Evolutionary conservation across 2,113 vertebrate genomes (phyloP), one percentile per base, ranked within the genome.

Genomic region (Cebidichthys violaceus): DNA sequence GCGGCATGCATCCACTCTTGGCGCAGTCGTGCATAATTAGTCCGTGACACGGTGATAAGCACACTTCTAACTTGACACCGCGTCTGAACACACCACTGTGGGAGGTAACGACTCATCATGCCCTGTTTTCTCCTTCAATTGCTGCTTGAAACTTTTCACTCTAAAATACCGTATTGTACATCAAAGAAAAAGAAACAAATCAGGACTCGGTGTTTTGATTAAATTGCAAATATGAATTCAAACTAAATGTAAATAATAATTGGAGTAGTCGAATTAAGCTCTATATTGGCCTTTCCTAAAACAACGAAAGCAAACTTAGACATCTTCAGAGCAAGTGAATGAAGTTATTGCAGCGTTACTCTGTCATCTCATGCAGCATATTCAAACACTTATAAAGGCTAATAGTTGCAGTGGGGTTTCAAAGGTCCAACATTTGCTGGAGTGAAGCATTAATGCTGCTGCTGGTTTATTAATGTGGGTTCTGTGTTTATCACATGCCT

Each of bases 1-100:
- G 45, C 45, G 47, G 77, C 65, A 77, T 73, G 75, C 41, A 37
- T 62, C 57, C 75, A 54, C 61, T 61, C 13, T 52, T 75, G 43
- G 71, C 55, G 33, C 64, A 73, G 66, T 71, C 77, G 29, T 61
- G 64, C 47, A 35, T 85, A 85, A 87, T 87, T 85, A 89, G 66
- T 50, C 41, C 14, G 8, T 74, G 66, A 88, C 72, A 67, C 27
- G 4, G n/a, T 81, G 50, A 87, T 67, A 65, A 74, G 54, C 18
- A 29, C 9, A 41, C 47, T 50, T 70, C 64, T 39, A 50, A 33
- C 41, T 67, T 18, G 59, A 79, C 54, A 70, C 33, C 31, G 31
- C 17, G 15, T 74, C 67, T 75, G 55, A 74, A 65, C 57, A 68
- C 57, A 20, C 27, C 17, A 4, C 50, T 35, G 68, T 6, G 24